Evolutionary conservation across 2,797 vertebrate species (phyloP).

Genomic region (Molothrus aeneus): DNA sequence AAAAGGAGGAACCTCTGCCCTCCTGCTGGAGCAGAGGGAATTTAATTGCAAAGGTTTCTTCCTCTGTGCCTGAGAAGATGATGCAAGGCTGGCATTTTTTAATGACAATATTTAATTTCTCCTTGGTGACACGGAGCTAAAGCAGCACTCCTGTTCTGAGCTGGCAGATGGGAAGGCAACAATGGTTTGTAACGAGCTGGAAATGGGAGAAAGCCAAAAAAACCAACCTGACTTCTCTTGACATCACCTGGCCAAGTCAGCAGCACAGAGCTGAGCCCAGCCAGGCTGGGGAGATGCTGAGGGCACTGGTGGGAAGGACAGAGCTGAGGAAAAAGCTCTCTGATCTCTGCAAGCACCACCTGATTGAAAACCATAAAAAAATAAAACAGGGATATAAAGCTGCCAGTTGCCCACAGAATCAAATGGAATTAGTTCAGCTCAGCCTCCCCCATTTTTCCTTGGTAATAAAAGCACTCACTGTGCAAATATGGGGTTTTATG

Average conservation of each 20-base stretch:
- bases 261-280: fast-evolving
- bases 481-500: background rate
- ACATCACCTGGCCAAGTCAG: background rate
- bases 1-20: background rate
- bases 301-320: background rate
- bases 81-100: background rate
- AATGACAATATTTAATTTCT: background rate
- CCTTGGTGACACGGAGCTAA: background rate
- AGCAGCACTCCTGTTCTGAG: background rate
- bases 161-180: background rate
- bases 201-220: background rate
- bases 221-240: background rate
- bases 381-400: background rate
- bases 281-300: background rate
- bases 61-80: background rate
- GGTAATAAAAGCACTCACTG: background rate
- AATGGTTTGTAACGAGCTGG: background rate
- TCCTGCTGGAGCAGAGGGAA: background rate
- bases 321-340: too few species aligned
- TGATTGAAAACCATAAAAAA: background rate
- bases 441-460: background rate
- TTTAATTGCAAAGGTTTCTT: conserved; percentile 26
- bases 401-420: background rate
- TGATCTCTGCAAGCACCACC: background rate
- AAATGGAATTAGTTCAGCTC: background rate